Percentiles rank a stretch among this genome's conserved stretches.
Conservation (phyloP, 2,797 vertebrate species). For the Amblyopsis hoosieri region DNA sequence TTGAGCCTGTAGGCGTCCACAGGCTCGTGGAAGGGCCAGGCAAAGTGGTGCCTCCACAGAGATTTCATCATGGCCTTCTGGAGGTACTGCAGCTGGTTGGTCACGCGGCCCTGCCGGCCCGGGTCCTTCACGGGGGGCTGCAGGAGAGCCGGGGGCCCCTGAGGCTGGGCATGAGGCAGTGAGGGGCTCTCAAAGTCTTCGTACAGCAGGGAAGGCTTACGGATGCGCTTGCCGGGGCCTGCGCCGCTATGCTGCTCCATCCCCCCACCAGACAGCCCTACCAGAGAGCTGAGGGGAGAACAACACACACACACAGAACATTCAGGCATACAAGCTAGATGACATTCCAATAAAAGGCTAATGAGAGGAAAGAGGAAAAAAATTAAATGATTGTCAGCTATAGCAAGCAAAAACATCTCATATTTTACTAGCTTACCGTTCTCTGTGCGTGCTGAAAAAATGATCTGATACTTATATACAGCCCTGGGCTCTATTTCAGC, state of each 20-base stretch:
- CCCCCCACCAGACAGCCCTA: constrained; percentile 72
- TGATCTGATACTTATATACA: too few relatives aligned
- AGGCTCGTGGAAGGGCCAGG: constrained; percentile 93
- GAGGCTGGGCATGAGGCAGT: constrained; percentile 73
- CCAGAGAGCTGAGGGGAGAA: constrained; percentile 66
- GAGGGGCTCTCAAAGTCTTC: constrained; percentile 95
- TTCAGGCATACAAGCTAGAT: neutral
- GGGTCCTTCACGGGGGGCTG: constrained; percentile 85
- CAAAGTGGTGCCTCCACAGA: constrained; percentile 93
- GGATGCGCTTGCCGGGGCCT: constrained; percentile 89
- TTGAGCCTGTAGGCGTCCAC: constrained; percentile 88
- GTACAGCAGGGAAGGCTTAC: constrained; percentile 91
- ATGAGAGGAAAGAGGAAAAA: too few relatives aligned
- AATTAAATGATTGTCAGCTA: too few relatives aligned
- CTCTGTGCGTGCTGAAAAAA: too few relatives aligned
- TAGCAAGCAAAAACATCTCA: too few relatives aligned
- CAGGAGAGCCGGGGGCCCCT: constrained; percentile 59
- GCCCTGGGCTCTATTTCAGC: too few relatives aligned
- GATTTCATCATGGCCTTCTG: constrained; percentile 90
- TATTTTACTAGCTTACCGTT: too few relatives aligned
- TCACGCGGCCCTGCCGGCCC: constrained; percentile 83
- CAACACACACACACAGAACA: too few relatives aligned
- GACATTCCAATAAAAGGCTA: neutral
- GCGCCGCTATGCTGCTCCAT: constrained; percentile 71
- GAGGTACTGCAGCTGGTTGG: constrained; percentile 93